Base-by-base conservation (phyloP, 2,888 invertebrate genomes). In the Melipona bicolor region DNA sequence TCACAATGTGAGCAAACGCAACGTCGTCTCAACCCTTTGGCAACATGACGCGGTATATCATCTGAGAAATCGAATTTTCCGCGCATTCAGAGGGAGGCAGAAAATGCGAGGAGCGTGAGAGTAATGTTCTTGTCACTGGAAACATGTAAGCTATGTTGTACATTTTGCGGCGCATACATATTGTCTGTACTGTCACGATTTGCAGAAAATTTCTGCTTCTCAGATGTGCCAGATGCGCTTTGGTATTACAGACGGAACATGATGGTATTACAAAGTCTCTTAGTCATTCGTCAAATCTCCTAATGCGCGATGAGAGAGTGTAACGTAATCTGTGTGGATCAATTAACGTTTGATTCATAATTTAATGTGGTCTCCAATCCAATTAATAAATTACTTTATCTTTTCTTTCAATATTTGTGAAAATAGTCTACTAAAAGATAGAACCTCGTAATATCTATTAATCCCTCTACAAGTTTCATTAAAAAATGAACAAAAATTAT, bases 91-190 rank as follows among this genome's bases (percentile, higher is more conserved):
- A 64, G 36, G 50, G 19, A 43, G 27, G 59, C 36, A 36, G 65
- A 32, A 69, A 78, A 21, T n/a, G 56, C 50, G n/a, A 54, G 43
- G 24, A 50, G 24, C 17, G 54, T 24, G 81, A 76, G 61, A 56
- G 62, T 74, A 75, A 72, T 64, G 65, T 85, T 43, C 70, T 49
- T 77, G 80, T 81, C 78, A 71, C 50, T 24, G 24, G 19, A 65
- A 64, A 71, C 77, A 50, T 52, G 65, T 24, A 71, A 59, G 70
- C 56, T 19, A n/a, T 32, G 79, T 68, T 36, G 68, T 73, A 69
- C 54, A 68, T 17, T 68, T 49, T 70, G 67, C 54, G 24, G 13
- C 21, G 17, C 21, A 50, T 15, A 61, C 21, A 56, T 15, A 61
- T 52, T 15, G 49, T 24, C 27, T 15, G 56, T n/a, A 59, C 56